Evolutionary conservation across 2,888 invertebrate species (phyloP).

Genomic region (Drosophila peninsularis): DNA sequence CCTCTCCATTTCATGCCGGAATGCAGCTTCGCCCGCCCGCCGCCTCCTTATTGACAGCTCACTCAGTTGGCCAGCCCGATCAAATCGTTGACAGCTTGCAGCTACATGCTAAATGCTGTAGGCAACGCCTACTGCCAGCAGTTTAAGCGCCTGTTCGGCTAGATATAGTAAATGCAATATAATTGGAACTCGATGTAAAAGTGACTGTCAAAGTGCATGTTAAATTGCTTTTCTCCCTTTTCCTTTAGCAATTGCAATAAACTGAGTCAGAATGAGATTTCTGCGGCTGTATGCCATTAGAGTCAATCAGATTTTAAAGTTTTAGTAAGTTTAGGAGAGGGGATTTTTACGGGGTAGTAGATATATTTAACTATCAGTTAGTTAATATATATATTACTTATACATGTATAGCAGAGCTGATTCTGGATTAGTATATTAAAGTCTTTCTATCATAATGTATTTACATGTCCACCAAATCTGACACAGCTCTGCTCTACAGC

Average conservation of each 20-base stretch:
- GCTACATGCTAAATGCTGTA: neutral
- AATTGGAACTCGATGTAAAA: neutral
- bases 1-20: slow-evolving; percentile 32
- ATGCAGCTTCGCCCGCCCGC: slow-evolving; percentile 17
- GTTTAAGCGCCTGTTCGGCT: neutral
- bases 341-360: too few species aligned
- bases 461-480: too few species aligned
- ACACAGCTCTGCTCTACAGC: too few species aligned
- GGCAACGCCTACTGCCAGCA: neutral
- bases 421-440: too few species aligned
- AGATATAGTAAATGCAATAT: neutral
- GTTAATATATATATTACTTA: too few species aligned
- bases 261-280: neutral
- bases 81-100: slow-evolving; percentile 15
- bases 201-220: neutral
- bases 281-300: neutral
- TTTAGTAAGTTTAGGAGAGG: neutral
- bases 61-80: neutral
- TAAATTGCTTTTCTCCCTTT: neutral
- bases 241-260: neutral
- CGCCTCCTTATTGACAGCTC: slow-evolving; percentile 24
- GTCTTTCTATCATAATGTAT: too few species aligned
- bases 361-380: too few species aligned
- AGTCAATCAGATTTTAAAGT: neutral
- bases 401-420: too few species aligned